Percentiles rank a stretch among this genome's conserved stretches.
phyloP scores from a whole-genome alignment of 2,888 invertebrate species.

The Amphimallon solstitiale region DNA sequence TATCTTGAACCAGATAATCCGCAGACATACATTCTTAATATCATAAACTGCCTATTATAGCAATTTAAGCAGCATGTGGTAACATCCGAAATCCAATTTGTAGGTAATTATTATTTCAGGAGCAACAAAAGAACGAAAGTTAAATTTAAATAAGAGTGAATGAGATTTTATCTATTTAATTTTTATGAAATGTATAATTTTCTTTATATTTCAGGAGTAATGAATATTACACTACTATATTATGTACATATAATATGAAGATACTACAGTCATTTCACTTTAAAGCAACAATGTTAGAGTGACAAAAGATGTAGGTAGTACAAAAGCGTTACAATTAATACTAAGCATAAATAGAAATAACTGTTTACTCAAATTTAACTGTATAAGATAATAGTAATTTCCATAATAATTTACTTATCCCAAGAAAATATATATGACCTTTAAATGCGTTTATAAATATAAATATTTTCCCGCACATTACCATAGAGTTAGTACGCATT shows the following conservation, averaged over 20 bases:
- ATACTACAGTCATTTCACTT: background rate
- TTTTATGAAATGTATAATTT: slow-evolving; percentile 21
- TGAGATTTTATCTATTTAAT: slow-evolving; percentile 26
- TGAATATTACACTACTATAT: background rate
- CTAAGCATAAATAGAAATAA: too few species aligned
- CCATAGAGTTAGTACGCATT: slow-evolving; percentile 29
- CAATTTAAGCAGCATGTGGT: slow-evolving; percentile 31
- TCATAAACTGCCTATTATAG: slow-evolving; percentile 24
- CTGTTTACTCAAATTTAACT: background rate
- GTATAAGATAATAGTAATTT: slow-evolving; percentile 8
- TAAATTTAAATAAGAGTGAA: slow-evolving; percentile 30
- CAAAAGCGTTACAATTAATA: too few species aligned
- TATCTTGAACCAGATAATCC: slow-evolving; percentile 10
- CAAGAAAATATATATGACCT: slow-evolving; percentile 19
- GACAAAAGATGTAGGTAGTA: too few species aligned
- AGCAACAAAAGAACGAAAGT: slow-evolving; percentile 23
- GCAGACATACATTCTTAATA: slow-evolving; percentile 11
- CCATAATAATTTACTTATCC: slow-evolving; percentile 24
- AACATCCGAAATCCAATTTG: slow-evolving; percentile 27
- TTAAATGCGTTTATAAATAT: slow-evolving; percentile 12
- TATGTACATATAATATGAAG: background rate
- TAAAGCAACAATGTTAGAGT: too few species aligned
- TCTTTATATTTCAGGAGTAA: slow-evolving; percentile 10
- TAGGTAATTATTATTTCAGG: slow-evolving; percentile 21
- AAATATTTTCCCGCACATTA: slow-evolving; percentile 37